These are phyloP conservation scores for Cyclophora punctaria DNA, from an alignment of 2,888 invertebrate genomes.

Conservation along the genomic window DNA sequence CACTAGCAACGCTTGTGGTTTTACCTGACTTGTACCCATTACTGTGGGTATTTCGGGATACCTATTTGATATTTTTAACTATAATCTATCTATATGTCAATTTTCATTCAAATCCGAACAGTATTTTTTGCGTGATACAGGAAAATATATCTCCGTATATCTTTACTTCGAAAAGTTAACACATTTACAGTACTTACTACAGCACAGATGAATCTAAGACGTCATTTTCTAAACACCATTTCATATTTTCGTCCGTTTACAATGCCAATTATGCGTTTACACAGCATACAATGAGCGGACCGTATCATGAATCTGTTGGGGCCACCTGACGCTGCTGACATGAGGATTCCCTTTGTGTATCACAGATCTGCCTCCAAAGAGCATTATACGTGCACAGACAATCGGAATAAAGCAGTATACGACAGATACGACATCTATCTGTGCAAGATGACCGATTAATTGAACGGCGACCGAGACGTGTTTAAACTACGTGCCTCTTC, in stretches of 20 bases:
- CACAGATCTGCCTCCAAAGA: slow-evolving; percentile 22
- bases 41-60: no score
- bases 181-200: no score
- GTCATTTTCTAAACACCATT: neutral
- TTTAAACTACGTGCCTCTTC: slow-evolving; percentile 12
- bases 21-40: no score
- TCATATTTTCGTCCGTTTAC: slow-evolving; percentile 5
- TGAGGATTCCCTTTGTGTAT: slow-evolving; percentile 52
- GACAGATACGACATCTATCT: slow-evolving; percentile 22
- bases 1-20: no score
- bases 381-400: slow-evolving; percentile 33
- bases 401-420: slow-evolving; percentile 20
- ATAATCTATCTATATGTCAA: no score
- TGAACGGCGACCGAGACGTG: slow-evolving; percentile 5
- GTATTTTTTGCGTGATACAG: no score
- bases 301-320: slow-evolving; percentile 47
- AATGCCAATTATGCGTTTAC: slow-evolving; percentile 48
- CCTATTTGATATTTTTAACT: no score
- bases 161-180: no score
- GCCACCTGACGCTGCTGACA: slow-evolving; percentile 50
- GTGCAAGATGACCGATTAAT: slow-evolving; percentile 22
- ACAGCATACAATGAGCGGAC: slow-evolving; percentile 47
- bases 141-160: no score
- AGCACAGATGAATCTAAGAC: no score
- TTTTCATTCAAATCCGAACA: no score